A percentile compares a stretch with the other conserved stretches of the same genome.
Evolutionary conservation across 2,888 invertebrate genomes (phyloP).

Genomic region (Cheilosia variabilis): DNA sequence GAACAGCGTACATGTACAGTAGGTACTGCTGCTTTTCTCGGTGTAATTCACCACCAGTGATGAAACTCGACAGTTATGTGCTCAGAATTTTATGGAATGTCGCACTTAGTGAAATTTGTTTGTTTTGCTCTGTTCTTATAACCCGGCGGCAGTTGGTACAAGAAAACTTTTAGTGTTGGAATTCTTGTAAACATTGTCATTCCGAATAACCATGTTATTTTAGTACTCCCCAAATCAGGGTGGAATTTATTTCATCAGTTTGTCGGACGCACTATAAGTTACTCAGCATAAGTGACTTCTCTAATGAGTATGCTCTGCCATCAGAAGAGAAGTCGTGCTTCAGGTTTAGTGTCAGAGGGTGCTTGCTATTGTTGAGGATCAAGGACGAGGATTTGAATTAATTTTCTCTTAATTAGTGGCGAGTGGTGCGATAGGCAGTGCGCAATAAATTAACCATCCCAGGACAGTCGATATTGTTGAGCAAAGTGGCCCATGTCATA

Average conservation of each 20-base stretch:
- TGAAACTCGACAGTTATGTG: constrained; percentile 74
- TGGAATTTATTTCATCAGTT: constrained; percentile 68
- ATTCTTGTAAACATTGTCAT: constrained; percentile 76
- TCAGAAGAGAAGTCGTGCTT: constrained; percentile 57
- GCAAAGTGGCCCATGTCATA: too few relatives aligned
- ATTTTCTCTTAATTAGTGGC: constrained; percentile 16
- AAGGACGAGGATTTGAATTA: constrained; percentile 24
- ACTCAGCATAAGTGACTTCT: constrained; percentile 58
- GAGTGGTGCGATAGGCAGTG: too few relatives aligned
- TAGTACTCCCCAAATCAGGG: constrained; percentile 41
- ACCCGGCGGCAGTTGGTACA: constrained; percentile 70
- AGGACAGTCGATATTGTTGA: too few relatives aligned
- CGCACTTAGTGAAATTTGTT: constrained; percentile 75
- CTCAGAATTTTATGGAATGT: constrained; percentile 75
- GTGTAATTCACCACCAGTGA: constrained; percentile 68
- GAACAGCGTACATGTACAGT: constrained; percentile 27
- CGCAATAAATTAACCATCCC: not conserved
- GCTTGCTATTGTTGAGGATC: constrained; percentile 2
- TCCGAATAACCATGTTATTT: constrained; percentile 70
- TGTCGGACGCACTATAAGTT: constrained; percentile 60
- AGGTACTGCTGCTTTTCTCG: constrained; percentile 36
- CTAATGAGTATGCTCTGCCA: constrained; percentile 56
- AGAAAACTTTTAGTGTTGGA: constrained; percentile 74
- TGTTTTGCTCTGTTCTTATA: constrained; percentile 65
- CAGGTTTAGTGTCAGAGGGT: constrained; percentile 20